phyloP scores from a whole-genome alignment of 2,113 vertebrate genomes.

The Pseudorectes ferrugineus region DNA sequence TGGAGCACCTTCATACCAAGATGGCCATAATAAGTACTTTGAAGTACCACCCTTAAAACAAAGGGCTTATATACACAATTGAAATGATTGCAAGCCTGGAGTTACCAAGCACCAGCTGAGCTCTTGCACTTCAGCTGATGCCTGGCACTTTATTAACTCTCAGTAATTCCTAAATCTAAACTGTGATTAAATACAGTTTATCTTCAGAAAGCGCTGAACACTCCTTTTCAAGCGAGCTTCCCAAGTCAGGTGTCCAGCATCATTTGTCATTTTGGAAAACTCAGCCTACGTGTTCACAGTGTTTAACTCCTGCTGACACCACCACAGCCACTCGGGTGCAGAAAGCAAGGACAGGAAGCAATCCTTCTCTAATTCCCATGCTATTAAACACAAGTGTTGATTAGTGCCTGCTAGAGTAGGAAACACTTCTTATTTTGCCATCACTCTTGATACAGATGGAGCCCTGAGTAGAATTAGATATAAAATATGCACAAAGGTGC shows the following conservation, averaged over 20 bases:
- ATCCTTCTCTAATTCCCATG: not conserved
- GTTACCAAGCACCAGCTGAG: not conserved
- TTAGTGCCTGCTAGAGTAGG: not conserved
- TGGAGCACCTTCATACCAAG: slow-evolving; percentile 36
- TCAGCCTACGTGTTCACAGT: not conserved
- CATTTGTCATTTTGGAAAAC: not conserved
- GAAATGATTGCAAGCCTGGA: not conserved
- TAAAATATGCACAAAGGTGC: accelerated
- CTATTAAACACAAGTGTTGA: not conserved
- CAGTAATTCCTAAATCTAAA: not conserved
- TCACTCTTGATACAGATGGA: not conserved
- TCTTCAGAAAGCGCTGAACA: not conserved
- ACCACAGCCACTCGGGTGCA: not conserved
- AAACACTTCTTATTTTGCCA: not conserved
- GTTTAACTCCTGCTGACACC: not conserved
- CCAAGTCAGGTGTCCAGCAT: not conserved
- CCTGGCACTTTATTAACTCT: not conserved
- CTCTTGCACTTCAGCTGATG: not conserved
- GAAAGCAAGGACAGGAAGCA: not conserved
- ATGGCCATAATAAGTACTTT: slow-evolving; percentile 20
- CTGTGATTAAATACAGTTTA: not conserved
- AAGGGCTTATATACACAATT: slow-evolving; percentile 7
- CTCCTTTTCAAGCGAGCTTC: not conserved
- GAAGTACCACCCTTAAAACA: slow-evolving; percentile 36
- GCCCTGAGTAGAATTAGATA: not conserved